These are phyloP conservation scores for Pseudochaenichthys georgianus DNA, from an alignment of 2,797 vertebrate genomes.

Conservation along the genomic window DNA sequence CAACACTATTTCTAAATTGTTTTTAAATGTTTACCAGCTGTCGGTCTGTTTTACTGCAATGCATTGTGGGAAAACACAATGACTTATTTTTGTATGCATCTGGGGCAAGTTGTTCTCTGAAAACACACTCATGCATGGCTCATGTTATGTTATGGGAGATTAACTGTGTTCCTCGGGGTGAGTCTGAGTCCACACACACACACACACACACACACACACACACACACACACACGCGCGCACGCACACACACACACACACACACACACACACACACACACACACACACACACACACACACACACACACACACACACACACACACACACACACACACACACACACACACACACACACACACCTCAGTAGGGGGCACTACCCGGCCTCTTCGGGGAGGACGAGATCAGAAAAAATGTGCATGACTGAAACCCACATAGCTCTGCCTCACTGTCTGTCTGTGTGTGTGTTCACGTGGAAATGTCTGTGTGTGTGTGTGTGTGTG, in stretches of 20 bases:
- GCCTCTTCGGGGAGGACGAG: constrained; percentile 38
- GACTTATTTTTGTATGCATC: not conserved
- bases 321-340: too few species aligned
- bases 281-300: too few species aligned
- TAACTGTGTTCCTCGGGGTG: constrained; percentile 45
- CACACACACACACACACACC: constrained; percentile 58
- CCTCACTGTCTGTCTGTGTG: constrained; percentile 51
- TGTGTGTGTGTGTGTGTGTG: constrained; percentile 61
- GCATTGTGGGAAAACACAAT: not conserved
- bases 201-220: constrained; percentile 35
- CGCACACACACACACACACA: constrained; percentile 24
- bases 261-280: constrained; percentile 44
- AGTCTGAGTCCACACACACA: constrained; percentile 46
- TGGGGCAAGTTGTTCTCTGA: not conserved
- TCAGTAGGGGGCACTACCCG: constrained; percentile 48
- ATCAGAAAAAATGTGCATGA: constrained; percentile 48
- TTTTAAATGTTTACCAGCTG: constrained; percentile 16
- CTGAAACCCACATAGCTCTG: constrained; percentile 56
- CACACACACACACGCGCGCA: too few species aligned
- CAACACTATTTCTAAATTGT: not conserved
- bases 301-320: too few species aligned
- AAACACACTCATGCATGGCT: too few species aligned
- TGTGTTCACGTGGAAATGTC: too few species aligned
- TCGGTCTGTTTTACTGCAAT: constrained; percentile 1
- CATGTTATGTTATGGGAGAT: constrained; percentile 3